A percentile compares a stretch with the other conserved stretches of the same genome.
Conservation (phyloP, 2,797 vertebrate species). For the Amphiprion clarkii region DNA sequence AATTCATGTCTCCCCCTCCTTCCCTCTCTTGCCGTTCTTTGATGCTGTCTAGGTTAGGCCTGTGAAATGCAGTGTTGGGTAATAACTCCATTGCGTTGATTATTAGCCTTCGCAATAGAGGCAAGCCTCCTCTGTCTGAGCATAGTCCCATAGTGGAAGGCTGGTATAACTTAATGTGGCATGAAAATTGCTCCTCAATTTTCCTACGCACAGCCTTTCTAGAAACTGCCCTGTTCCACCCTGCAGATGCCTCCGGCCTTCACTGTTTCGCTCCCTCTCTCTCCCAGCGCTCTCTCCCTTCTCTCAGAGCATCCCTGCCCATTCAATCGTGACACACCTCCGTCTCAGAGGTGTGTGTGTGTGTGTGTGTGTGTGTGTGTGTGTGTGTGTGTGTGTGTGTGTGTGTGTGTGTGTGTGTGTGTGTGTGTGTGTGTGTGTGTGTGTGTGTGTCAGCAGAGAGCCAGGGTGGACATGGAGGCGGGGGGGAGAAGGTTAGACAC, state of each 20-base stretch:
- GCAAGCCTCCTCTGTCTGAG: constrained; percentile 65
- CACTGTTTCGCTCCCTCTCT: constrained; percentile 60
- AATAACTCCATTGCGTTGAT: constrained; percentile 76
- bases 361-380: constrained; percentile 17
- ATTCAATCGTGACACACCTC: constrained; percentile 50
- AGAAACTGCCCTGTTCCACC: constrained; percentile 64
- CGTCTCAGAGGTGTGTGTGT: constrained; percentile 15
- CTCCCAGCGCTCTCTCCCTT: constrained; percentile 32
- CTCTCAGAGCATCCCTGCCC: constrained; percentile 36
- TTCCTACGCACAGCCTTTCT: constrained; percentile 63
- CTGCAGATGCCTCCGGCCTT: constrained; percentile 63
- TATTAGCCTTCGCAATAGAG: constrained; percentile 75
- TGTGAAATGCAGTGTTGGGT: constrained; percentile 67
- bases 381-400: background rate
- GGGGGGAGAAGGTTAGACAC: background rate
- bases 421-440: background rate
- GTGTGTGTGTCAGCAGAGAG: constrained; percentile 24
- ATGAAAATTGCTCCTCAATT: constrained; percentile 83
- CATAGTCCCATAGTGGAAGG: constrained; percentile 54
- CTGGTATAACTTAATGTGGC: constrained; percentile 80
- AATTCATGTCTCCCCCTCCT: constrained; percentile 53
- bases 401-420: constrained; percentile 1
- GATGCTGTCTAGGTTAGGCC: constrained; percentile 61
- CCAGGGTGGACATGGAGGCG: constrained; percentile 1
- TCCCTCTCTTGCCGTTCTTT: constrained; percentile 41